Evolutionary conservation across 2,113 vertebrate genomes (phyloP).

Genomic region (Acanthochromis polyacanthus): DNA sequence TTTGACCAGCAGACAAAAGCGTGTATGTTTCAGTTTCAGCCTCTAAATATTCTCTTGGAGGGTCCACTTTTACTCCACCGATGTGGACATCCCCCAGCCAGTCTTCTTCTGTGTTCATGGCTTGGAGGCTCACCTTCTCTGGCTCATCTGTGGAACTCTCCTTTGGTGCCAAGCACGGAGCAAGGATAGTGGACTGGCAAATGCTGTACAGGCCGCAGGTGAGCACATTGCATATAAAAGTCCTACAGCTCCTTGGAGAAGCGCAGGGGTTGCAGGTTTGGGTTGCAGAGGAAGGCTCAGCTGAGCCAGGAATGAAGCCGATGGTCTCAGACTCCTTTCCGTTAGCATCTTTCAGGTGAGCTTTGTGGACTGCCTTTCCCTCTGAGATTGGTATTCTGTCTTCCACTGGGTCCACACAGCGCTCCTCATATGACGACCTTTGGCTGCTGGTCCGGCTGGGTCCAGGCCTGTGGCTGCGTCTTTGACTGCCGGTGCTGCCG

Average conservation of each 20-base stretch:
- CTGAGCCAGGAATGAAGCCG: conserved; percentile 88
- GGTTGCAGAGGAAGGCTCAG: conserved; percentile 71
- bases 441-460: conserved; percentile 74
- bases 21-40: conserved; percentile 62
- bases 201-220: conserved; percentile 91
- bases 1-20: background rate
- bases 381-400: conserved; percentile 36
- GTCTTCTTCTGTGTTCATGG: conserved; percentile 70
- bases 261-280: conserved; percentile 83
- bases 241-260: conserved; percentile 77
- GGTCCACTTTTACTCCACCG: conserved; percentile 74
- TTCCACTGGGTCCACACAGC: conserved; percentile 80
- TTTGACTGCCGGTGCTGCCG: conserved; percentile 38
- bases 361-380: conserved; percentile 71
- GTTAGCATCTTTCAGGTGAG: conserved; percentile 82
- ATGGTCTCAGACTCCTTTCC: conserved; percentile 86
- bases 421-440: conserved; percentile 78
- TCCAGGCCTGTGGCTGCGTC: conserved; percentile 61
- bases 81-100: conserved; percentile 91
- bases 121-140: conserved; percentile 64
- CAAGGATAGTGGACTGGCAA: conserved; percentile 68
- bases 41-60: conserved; percentile 81
- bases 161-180: conserved; percentile 71
- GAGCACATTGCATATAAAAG: conserved; percentile 74
- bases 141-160: conserved; percentile 79